Evolutionary conservation across 2,797 vertebrate genomes (phyloP).

Genomic region (Sternotherus odoratus): DNA sequence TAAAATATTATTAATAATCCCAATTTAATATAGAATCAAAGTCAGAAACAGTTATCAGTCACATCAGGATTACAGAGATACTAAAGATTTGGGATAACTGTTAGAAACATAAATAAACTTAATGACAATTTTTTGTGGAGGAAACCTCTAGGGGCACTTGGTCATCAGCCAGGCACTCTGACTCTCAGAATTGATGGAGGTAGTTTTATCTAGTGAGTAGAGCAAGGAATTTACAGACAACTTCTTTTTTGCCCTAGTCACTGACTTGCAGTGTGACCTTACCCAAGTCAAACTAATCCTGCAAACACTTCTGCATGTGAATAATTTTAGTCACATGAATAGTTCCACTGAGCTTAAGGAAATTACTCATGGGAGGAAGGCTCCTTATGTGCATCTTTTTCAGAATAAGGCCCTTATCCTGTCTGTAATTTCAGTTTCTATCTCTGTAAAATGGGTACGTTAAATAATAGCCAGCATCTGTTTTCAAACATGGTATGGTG

Average conservation of each 20-base stretch:
- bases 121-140: background rate
- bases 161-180: background rate
- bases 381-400: background rate
- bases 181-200: rapidly evolving
- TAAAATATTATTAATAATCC: background rate
- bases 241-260: background rate
- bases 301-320: background rate
- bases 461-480: background rate
- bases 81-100: background rate
- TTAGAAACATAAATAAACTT: background rate
- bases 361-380: background rate
- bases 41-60: background rate
- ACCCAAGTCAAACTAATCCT: background rate
- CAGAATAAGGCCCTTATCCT: background rate
- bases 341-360: background rate
- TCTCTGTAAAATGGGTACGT: background rate
- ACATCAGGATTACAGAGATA: background rate
- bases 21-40: background rate
- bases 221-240: background rate
- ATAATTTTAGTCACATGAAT: background rate
- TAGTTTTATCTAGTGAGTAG: background rate
- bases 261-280: background rate
- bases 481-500: slow-evolving; percentile 14
- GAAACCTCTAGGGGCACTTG: background rate
- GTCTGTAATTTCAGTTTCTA: background rate